A percentile compares a stretch with the other conserved stretches of the same genome.
These are phyloP conservation scores for Hirtodrosophila duncani DNA, from an alignment of 2,888 invertebrate genomes.

Conservation along the genomic window DNA sequence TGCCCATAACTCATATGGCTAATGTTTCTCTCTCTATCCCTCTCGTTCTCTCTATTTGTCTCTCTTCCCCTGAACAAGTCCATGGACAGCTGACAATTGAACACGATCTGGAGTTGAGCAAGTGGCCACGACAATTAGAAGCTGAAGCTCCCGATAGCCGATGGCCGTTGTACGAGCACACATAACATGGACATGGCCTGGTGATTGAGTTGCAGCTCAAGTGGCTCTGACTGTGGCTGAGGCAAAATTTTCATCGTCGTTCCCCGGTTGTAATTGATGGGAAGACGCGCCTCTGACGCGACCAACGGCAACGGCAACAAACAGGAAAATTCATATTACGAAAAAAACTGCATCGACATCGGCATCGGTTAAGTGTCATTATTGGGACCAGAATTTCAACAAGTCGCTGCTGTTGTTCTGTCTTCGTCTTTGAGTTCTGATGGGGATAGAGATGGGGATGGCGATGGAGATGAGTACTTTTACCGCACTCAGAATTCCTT, in stretches of 20 bases:
- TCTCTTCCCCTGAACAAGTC: neutral
- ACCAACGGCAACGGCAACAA: slow-evolving; percentile 37
- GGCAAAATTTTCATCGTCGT: no score
- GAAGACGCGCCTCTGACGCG: slow-evolving; percentile 45
- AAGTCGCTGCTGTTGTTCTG: slow-evolving; percentile 50
- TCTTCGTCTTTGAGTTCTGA: no score
- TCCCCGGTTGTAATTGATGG: slow-evolving; percentile 54
- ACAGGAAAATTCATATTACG: slow-evolving; percentile 70
- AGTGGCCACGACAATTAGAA: slow-evolving; percentile 53
- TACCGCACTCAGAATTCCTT: slow-evolving; percentile 63
- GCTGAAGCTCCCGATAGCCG: slow-evolving; percentile 51
- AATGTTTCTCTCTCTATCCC: neutral
- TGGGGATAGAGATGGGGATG: slow-evolving; percentile 18
- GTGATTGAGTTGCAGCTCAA: slow-evolving; percentile 68
- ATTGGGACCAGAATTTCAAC: slow-evolving; percentile 70
- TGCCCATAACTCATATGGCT: slow-evolving; percentile 47
- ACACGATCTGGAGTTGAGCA: slow-evolving; percentile 20
- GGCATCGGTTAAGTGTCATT: slow-evolving; percentile 71
- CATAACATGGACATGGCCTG: no score
- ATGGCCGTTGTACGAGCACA: slow-evolving; percentile 19
- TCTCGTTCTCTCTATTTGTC: no score
- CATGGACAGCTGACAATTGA: slow-evolving; percentile 1
- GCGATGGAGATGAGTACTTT: slow-evolving; percentile 62
- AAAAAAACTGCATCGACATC: no score
- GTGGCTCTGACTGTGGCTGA: no score